These are phyloP conservation scores for Bufotes viridis DNA, from an alignment of 2,797 vertebrate genomes.

Conservation along the genomic window DNA sequence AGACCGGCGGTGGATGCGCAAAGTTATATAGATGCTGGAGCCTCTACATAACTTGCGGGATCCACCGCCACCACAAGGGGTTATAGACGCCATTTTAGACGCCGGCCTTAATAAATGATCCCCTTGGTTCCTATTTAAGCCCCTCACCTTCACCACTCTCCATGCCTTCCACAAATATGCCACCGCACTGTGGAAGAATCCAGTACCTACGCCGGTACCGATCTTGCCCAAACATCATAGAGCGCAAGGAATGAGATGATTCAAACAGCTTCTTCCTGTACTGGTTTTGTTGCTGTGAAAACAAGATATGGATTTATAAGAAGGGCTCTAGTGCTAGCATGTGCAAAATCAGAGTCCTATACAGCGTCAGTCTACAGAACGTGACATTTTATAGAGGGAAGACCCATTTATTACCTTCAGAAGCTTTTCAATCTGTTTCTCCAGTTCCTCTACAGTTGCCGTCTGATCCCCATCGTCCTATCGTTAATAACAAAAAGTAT, in stretches of 20 bases:
- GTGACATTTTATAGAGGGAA: not conserved
- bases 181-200: constrained; percentile 91
- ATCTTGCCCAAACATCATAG: constrained; percentile 93
- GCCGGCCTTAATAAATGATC: not conserved
- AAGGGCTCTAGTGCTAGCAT: not conserved
- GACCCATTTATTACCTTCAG: constrained; percentile 80
- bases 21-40: too few species aligned
- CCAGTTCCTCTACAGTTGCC: constrained; percentile 89
- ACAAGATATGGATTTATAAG: constrained; percentile 49
- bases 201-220: constrained; percentile 93
- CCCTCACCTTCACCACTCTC: constrained; percentile 86
- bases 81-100: too few species aligned
- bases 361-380: not conserved
- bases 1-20: too few species aligned
- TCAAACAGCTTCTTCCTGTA: constrained; percentile 91
- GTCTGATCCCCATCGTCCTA: constrained; percentile 88
- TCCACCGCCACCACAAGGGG: too few species aligned
- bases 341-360: too few species aligned
- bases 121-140: not conserved
- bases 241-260: constrained; percentile 87
- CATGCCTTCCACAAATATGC: constrained; percentile 92
- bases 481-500: constrained; percentile 47
- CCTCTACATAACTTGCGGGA: too few species aligned
- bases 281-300: constrained; percentile 88
- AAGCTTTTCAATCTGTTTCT: constrained; percentile 92